These are phyloP conservation scores for Hypsopygia costalis DNA, from an alignment of 2,888 invertebrate genomes.

Conservation along the genomic window DNA sequence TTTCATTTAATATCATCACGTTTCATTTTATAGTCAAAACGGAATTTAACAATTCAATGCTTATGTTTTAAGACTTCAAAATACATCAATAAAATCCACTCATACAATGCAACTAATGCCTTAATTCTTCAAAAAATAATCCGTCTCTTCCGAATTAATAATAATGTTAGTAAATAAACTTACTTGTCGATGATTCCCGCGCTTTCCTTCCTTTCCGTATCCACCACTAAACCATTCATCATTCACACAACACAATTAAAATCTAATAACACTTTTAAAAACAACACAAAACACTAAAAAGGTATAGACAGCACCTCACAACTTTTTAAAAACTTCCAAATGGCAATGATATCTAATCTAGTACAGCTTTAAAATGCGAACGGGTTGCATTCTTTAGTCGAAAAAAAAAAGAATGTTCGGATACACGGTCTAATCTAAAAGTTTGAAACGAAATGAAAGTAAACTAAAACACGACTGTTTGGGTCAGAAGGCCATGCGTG, in stretches of 20 bases:
- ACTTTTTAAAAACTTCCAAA: conserved; percentile 15
- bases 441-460: conserved; percentile 24
- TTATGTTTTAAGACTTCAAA: too few relatives aligned
- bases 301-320: conserved; percentile 20
- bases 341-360: conserved; percentile 2
- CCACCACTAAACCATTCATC: conserved; percentile 47
- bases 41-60: too few relatives aligned
- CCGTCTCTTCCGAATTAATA: too few relatives aligned
- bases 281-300: conserved; percentile 23
- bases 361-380: background rate
- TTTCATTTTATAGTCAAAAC: too few relatives aligned
- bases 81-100: too few relatives aligned
- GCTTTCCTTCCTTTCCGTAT: conserved; percentile 37
- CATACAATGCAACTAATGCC: too few relatives aligned
- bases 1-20: too few relatives aligned
- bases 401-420: conserved; percentile 11
- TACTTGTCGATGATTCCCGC: conserved; percentile 45
- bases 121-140: too few relatives aligned
- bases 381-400: background rate
- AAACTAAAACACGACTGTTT: conserved; percentile 31
- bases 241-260: conserved; percentile 22
- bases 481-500: conserved; percentile 38
- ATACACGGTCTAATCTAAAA: conserved; percentile 11
- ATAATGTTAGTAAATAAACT: conserved; percentile 11
- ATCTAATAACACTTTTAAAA: conserved; percentile 13